Conservation (phyloP, 2,797 vertebrate species). For the Sebastes hubbsi region DNA sequence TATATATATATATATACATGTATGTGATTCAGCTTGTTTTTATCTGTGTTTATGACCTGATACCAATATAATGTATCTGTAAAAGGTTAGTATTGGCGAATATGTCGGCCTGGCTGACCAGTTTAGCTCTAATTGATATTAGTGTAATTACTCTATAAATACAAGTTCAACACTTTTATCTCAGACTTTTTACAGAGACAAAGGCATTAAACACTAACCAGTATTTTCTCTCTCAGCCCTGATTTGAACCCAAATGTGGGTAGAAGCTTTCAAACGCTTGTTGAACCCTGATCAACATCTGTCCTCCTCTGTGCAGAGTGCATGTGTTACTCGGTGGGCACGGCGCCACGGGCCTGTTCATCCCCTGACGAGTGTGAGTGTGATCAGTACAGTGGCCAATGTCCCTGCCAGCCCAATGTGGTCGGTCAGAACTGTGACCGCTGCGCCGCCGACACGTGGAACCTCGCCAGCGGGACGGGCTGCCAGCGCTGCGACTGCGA, state of each 20-base stretch:
- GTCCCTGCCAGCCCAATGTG: conserved; percentile 89
- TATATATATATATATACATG: too few species aligned
- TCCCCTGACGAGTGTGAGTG: conserved; percentile 85
- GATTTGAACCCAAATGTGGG: neutral
- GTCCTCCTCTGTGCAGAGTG: conserved; percentile 82
- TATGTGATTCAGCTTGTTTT: too few species aligned
- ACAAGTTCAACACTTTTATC: neutral
- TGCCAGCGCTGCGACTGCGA: conserved; percentile 89
- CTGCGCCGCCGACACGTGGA: conserved; percentile 90
- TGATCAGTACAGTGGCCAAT: conserved; percentile 86
- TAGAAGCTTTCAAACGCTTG: neutral
- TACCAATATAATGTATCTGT: neutral
- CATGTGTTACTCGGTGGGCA: conserved; percentile 88
- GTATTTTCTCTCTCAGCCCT: too few species aligned
- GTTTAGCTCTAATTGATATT: neutral
- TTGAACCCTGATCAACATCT: neutral
- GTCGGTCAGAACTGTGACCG: conserved; percentile 90
- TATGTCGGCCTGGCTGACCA: neutral
- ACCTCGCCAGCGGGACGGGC: conserved; percentile 85
- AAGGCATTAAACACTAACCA: neutral
- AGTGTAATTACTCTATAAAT: neutral
- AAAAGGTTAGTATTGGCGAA: neutral
- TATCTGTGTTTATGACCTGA: neutral
- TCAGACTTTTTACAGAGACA: neutral
- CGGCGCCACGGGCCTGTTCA: conserved; percentile 79